Evolutionary conservation across 1,140 invertebrate genomes (phyloP).

Genomic region (Drosophila bocqueti): DNA sequence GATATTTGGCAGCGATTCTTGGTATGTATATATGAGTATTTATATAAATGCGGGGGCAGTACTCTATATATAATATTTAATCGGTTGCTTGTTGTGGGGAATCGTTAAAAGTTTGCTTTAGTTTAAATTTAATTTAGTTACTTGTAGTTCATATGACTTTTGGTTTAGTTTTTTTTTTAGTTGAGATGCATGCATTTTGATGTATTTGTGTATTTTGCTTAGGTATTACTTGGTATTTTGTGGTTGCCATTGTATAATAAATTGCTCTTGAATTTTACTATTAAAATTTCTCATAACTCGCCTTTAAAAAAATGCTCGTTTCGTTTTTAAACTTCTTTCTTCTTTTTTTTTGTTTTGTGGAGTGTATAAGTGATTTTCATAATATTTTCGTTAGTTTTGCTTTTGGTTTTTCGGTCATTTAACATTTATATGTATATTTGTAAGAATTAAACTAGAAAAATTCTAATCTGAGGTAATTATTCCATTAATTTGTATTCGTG

Average conservation of each 20-base stretch:
- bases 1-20: conserved; percentile 70
- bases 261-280: conserved; percentile 81
- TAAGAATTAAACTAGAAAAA: conserved; percentile 84
- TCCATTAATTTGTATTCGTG: conserved; percentile 81
- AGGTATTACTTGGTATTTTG: conserved; percentile 44
- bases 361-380: conserved; percentile 49
- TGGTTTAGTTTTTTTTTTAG: conserved; percentile 35
- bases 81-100: conserved; percentile 29
- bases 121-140: conserved; percentile 36
- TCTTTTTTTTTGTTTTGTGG: conserved; percentile 27
- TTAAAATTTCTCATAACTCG: conserved; percentile 74
- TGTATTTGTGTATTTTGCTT: conserved; percentile 41
- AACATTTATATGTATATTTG: conserved; percentile 78
- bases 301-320: conserved; percentile 57
- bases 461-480: conserved; percentile 84
- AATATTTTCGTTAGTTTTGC: conserved; percentile 48
- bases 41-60: conserved; percentile 37
- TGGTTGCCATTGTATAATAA: conserved; percentile 65
- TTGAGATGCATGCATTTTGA: conserved; percentile 65
- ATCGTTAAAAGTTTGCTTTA: conserved; percentile 58
- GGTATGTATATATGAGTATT: conserved; percentile 48
- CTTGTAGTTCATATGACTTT: conserved; percentile 34
- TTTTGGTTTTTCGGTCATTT: conserved; percentile 41
- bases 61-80: conserved; percentile 43
- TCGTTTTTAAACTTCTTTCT: conserved; percentile 43